Evolutionary conservation across 2,113 vertebrate genomes (phyloP), one percentile per base, ranked within the genome.

Genomic region (Microcebus murinus): DNA sequence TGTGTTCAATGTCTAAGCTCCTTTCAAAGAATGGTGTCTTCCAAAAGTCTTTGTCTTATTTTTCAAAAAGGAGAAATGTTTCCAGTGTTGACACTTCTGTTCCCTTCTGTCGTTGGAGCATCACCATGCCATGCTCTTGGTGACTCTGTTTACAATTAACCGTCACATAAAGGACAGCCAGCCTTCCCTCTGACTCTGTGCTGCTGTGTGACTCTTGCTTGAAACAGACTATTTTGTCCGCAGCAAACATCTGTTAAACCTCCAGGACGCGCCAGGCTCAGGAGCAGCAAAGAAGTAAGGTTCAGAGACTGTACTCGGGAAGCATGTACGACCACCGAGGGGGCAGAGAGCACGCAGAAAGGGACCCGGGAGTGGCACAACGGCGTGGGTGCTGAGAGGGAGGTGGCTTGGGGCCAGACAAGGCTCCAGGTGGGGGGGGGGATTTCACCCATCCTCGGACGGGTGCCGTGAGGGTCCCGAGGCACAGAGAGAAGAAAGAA

Each of bases 341-440:
- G 59, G 27, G 20, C 14, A 2, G n/a, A 42, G 29, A 10, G 20
- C n/a, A 0, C 1, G 1, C 42, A 21, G 68, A 7, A 45, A 52
- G 14, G 17, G 1, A 4, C 15, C 6, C 5, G 6, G 10, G 1
- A 34, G 25, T 2, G 14, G 14, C 27, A 20, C 17, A 17, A 27
- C 29, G 1, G 0, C 5, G 1, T 1, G 7, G 12, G 20, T 31
- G 25, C 10, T 13, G 6, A 42, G 21, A 20, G 12, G n/a, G 25
- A n/a, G 25, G 15, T 39, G n/a, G 29, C 34, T n/a, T 29, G 18
- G 6, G 17, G 17, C 25, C 17, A 6, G 12, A 7, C 13, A 3
- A 9, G 2, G 3, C 31, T 25, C 14, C 50, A 1, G 23, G 57
- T 55, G 15, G 0, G 34, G 25, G 34, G 25, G 36, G 23, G 23